Percentiles rank a stretch among this genome's conserved stretches.
Conservation (phyloP, 2,797 vertebrate genomes). For the Emys orbicularis region DNA sequence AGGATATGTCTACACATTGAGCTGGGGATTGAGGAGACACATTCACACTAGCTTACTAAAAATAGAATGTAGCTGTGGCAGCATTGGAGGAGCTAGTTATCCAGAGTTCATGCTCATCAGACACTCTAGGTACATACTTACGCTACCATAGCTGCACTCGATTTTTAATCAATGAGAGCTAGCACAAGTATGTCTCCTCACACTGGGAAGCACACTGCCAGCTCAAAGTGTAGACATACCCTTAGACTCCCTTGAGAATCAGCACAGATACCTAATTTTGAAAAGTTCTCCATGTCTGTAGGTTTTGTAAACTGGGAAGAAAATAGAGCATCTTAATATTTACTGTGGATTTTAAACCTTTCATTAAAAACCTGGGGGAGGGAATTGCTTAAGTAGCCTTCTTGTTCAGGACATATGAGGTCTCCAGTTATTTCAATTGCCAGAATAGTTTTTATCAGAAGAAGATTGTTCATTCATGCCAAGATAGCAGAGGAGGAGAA, state of each 20-base stretch:
- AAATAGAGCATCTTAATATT: neutral
- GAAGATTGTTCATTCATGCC: constrained; percentile 26
- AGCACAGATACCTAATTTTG: neutral
- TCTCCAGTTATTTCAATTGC: constrained; percentile 10
- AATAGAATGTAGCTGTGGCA: neutral
- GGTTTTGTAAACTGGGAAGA: neutral
- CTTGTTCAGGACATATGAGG: neutral
- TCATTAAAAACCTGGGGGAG: neutral
- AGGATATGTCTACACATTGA: neutral
- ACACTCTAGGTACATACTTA: neutral
- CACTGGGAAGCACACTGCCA: neutral
- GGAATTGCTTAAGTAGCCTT: neutral
- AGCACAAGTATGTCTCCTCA: neutral
- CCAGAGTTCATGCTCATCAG: neutral
- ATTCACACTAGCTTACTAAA: neutral
- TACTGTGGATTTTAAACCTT: neutral
- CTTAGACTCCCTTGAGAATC: neutral
- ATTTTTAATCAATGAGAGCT: neutral
- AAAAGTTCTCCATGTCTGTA: neutral
- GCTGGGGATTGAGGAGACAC: neutral
- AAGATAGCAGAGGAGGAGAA: constrained; percentile 10
- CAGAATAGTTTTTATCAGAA: constrained; percentile 29
- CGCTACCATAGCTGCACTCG: neutral
- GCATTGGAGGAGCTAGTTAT: neutral
- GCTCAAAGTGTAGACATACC: neutral